Evolutionary conservation across 2,797 vertebrate genomes (phyloP).

Genomic region (Acanthiza pusilla): DNA sequence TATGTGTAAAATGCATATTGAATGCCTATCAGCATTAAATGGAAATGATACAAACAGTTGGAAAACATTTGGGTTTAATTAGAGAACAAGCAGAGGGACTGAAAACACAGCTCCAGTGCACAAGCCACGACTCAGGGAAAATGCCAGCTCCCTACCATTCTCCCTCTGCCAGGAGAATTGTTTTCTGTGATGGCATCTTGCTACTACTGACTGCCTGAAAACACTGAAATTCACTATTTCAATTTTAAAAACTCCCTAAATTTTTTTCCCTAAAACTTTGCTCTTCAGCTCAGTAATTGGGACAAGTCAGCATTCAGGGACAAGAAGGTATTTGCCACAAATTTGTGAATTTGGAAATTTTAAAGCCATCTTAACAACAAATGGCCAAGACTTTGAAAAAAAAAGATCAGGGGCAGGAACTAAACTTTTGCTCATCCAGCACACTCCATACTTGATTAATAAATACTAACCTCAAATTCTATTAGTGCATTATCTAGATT

Average conservation of each 20-base stretch:
- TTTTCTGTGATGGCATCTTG: not conserved
- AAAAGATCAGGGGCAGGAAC: not conserved
- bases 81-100: not conserved
- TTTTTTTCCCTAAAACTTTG: not conserved
- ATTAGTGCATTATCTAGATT: slow-evolving; percentile 74
- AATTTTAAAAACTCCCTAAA: not conserved
- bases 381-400: no score
- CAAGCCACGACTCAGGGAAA: not conserved
- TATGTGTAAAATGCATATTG: not conserved
- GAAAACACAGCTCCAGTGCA: not conserved
- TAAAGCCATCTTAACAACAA: not conserved
- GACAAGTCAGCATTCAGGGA: not conserved
- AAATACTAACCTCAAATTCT: slow-evolving; percentile 84
- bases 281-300: not conserved
- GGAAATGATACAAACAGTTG: not conserved
- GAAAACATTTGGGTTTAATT: not conserved
- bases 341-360: not conserved
- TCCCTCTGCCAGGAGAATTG: not conserved
- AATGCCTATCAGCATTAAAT: not conserved
- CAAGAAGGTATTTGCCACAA: not conserved
- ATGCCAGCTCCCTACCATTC: not conserved
- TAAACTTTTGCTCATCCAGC: not conserved
- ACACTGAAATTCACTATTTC: not conserved
- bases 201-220: not conserved
- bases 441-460: not conserved